Evolutionary conservation across 64 coral and sea anemone species (phyloP), one percentile per base, ranked within the genome.

Genomic region (Trachythela sp.): DNA sequence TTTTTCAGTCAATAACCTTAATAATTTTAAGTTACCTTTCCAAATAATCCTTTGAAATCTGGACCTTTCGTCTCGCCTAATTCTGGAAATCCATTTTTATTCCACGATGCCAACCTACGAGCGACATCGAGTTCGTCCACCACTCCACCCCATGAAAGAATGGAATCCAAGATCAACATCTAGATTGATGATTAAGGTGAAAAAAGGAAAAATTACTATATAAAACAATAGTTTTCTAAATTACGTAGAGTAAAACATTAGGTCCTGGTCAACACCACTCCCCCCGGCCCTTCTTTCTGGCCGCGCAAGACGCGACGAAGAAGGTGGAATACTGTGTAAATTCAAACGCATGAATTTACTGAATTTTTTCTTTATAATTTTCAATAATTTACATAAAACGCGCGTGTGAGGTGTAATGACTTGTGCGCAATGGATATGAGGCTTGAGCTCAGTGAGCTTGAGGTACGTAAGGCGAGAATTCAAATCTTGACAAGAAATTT

Each of bases 51-150:
- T 76, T 93, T 94, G 4, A 98, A 83, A 42, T 91, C 93, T 84
- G 93, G 87, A 10, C 93, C 91, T 18, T 90, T 85, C 18, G 34
- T 88, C 75, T 98, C 95, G 36, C 91, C 95, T 40, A 98, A 83
- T 71, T 98, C 95, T 71, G 92, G 83, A 87, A 98, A 94, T 40
- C 95, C 95, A 89, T 93, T 88, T 85, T 88, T 94, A 40, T 91
- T 94, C 95, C 95, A 98, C 34, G 83, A 70, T 6, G 92, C 86
- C 30, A 98, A 70, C 87, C 91, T 94, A 68, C 92, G 92, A 13
- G 95, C 95, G 91, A 98, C 94, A 35, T 98, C 95, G 18, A 98
- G 87, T 91, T 98, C 95, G 90, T 98, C 95, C 22, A 98, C 94
- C 54, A 98, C 95, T 86, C 95, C 95, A 56, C 93, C 95, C 95